phyloP scores from a whole-genome alignment of 2,797 vertebrate species.

The Anableps anableps region DNA sequence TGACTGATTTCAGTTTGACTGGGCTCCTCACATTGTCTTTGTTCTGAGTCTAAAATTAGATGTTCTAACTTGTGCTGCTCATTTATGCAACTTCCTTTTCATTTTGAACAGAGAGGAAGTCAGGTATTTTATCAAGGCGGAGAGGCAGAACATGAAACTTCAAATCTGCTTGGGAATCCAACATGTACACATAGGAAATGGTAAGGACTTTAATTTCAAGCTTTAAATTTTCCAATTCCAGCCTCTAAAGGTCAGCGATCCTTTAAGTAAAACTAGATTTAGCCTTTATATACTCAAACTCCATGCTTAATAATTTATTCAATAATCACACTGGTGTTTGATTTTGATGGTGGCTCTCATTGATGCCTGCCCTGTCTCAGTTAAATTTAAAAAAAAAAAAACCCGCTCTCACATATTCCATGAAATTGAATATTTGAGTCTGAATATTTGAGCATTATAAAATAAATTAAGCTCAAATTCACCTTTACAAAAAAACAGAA shows the following conservation, averaged over 20 bases:
- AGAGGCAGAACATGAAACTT: neutral
- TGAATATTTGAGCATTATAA: neutral
- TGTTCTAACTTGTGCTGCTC: constrained; percentile 20
- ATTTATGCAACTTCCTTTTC: constrained; percentile 41
- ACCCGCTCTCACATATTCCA: neutral
- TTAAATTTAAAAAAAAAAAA: constrained; percentile 1
- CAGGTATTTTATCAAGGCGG: neutral
- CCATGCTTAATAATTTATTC: constrained; percentile 38
- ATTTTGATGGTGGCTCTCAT: neutral
- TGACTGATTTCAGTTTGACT: constrained; percentile 47
- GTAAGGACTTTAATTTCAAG: constrained; percentile 19
- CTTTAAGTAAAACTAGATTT: constrained; percentile 29
- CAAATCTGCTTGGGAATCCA: neutral
- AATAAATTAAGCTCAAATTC: neutral
- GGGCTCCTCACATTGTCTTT: constrained; percentile 41
- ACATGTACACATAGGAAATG: neutral
- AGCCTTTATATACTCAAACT: constrained; percentile 24
- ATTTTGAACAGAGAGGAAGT: constrained; percentile 35
- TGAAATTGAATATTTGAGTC: neutral
- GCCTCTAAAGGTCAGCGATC: constrained; percentile 19
- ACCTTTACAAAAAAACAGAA: neutral
- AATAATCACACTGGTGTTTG: constrained; percentile 20
- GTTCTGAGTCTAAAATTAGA: constrained; percentile 51
- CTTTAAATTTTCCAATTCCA: constrained; percentile 2
- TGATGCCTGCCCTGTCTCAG: neutral